A percentile compares a stretch with the other conserved stretches of the same genome.
Conservation (phyloP, 2,888 invertebrate species). For the Physocephala rufipes region DNA sequence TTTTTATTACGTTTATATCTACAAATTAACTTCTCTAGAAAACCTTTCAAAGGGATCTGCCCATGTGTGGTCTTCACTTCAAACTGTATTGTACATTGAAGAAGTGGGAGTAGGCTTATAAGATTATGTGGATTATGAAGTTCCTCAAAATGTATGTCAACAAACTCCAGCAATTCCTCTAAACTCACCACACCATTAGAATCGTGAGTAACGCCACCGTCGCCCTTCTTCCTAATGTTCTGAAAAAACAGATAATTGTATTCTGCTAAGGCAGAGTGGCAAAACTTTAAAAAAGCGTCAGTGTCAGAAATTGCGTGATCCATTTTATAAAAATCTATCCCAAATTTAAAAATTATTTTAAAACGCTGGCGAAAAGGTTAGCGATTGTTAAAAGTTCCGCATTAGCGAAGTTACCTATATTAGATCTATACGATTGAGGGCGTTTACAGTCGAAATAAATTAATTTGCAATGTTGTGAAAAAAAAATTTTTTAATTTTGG, state of each 20-base stretch:
- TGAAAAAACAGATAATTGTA: slow-evolving; percentile 20
- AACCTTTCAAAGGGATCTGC: slow-evolving; percentile 17
- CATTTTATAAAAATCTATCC: neutral
- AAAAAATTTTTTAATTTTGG: too few relatives aligned
- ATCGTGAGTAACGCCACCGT: neutral
- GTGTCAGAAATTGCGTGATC: neutral
- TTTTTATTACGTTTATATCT: slow-evolving; percentile 31
- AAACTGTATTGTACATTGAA: slow-evolving; percentile 35
- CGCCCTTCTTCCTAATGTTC: neutral
- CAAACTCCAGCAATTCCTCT: slow-evolving; percentile 31
- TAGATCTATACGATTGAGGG: too few relatives aligned
- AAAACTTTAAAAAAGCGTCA: neutral
- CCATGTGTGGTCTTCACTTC: slow-evolving; percentile 22
- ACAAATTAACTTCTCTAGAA: slow-evolving; percentile 18
- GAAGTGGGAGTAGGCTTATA: slow-evolving; percentile 22
- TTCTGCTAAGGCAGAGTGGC: slow-evolving; percentile 9
- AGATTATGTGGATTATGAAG: slow-evolving; percentile 33
- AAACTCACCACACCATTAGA: neutral
- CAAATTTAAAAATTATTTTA: too few relatives aligned
- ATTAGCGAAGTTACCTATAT: too few relatives aligned
- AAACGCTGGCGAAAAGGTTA: too few relatives aligned
- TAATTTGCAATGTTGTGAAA: too few relatives aligned
- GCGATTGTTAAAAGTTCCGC: too few relatives aligned
- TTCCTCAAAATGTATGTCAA: slow-evolving; percentile 36
- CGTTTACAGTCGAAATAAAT: too few relatives aligned